Evolutionary conservation across 1,140 invertebrate species (phyloP).

Genomic region (Magallana ariakensis): DNA sequence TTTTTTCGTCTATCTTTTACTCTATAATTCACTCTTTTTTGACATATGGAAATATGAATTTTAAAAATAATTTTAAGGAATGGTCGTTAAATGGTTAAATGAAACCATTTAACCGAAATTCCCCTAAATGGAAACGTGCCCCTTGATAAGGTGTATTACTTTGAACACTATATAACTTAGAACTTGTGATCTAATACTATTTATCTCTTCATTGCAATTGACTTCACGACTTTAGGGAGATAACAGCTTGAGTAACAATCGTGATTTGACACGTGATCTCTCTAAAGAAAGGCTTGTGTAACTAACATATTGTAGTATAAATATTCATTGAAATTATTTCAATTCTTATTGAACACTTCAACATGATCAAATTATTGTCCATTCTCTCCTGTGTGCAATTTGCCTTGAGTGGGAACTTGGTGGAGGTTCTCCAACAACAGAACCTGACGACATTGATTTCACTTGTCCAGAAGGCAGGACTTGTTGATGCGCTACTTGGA

Average conservation of each 20-base stretch:
- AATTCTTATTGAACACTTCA: neutral
- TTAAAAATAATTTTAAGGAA: no score
- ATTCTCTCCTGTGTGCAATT: neutral
- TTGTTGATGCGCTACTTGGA: constrained; percentile 37
- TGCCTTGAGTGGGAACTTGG: constrained; percentile 34
- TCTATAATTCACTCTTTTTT: no score
- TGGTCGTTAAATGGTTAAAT: no score
- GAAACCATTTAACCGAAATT: no score
- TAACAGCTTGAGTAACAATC: neutral
- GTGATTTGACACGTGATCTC: neutral
- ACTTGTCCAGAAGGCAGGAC: constrained; percentile 54
- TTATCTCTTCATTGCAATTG: no score
- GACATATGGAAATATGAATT: no score
- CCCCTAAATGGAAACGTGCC: no score
- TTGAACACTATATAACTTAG: no score
- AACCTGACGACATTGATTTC: constrained; percentile 47
- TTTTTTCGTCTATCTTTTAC: no score
- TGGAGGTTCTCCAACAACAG: constrained; percentile 43
- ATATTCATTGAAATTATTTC: neutral
- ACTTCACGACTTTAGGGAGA: neutral
- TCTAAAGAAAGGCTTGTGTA: neutral
- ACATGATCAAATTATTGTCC: constrained; percentile 39
- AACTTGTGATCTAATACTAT: no score
- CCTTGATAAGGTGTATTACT: no score
- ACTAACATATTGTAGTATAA: neutral